phyloP scores from a whole-genome alignment of 1,140 invertebrate genomes.

The Bursaphelenchus mucronatus region DNA sequence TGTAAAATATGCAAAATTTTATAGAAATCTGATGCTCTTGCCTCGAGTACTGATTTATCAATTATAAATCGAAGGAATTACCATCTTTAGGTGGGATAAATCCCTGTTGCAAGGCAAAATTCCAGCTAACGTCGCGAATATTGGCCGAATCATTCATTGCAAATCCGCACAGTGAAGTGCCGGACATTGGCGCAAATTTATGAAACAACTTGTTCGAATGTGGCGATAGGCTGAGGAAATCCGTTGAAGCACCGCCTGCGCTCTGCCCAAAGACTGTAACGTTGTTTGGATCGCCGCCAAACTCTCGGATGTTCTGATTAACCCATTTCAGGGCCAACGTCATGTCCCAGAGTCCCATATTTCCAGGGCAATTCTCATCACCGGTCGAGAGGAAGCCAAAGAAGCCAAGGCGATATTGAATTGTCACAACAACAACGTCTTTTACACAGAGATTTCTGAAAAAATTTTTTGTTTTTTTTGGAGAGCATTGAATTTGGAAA shows the following conservation, averaged over 20 bases:
- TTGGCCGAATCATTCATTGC: slow-evolving; percentile 32
- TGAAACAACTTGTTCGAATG: slow-evolving; percentile 61
- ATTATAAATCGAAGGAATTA: not conserved
- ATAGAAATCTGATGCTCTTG: too few relatives aligned
- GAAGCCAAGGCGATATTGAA: slow-evolving; percentile 90
- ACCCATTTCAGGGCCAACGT: slow-evolving; percentile 81
- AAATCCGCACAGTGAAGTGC: slow-evolving; percentile 26
- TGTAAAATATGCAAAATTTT: too few relatives aligned
- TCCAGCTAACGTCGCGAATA: slow-evolving; percentile 34
- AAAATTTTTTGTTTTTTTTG: slow-evolving; percentile 7
- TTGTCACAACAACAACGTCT: slow-evolving; percentile 84
- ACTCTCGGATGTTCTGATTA: slow-evolving; percentile 66
- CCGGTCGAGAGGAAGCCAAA: slow-evolving; percentile 66
- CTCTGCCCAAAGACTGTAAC: slow-evolving; percentile 73
- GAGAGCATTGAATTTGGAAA: too few relatives aligned
- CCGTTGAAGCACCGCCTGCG: slow-evolving; percentile 66
- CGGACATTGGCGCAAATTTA: slow-evolving; percentile 43
- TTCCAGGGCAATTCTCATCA: slow-evolving; percentile 82
- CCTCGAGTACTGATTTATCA: not conserved
- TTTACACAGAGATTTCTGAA: slow-evolving; percentile 67
- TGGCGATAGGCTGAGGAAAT: slow-evolving; percentile 39
- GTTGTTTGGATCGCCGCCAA: slow-evolving; percentile 67
- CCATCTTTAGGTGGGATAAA: slow-evolving; percentile 18
- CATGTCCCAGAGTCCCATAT: slow-evolving; percentile 71
- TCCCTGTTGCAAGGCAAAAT: slow-evolving; percentile 30